Evolutionary conservation across 2,113 vertebrate species (phyloP), one percentile per base, ranked within the genome.

Genomic region (Origma solitaria): DNA sequence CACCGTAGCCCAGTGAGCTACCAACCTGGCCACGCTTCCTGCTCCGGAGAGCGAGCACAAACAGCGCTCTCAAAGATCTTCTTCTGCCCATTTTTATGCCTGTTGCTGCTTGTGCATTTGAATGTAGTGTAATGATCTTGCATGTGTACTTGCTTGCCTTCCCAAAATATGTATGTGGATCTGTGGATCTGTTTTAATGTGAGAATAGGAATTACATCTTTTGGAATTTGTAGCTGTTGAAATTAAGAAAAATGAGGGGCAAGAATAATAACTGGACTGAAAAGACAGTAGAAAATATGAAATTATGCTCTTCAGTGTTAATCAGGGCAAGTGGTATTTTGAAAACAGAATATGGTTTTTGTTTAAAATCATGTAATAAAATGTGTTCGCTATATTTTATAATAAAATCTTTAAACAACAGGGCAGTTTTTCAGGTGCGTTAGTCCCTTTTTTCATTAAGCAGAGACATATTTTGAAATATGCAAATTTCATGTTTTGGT

Each of bases 11-110:
- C 64, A 47, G 60, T 18, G 47, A 70, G 80, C 65, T 91, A 54
- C 96, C 83, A 77, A 49, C 50, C 83, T 94, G 81, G 50, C 64
- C 45, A 18, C n/a, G 42, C 68, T 92, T 96, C 89, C 93, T 94
- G 86, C 71, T 50, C 28, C 13, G 37, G 28, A 17, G 76, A 38
- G 28, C 6, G 38, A 83, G 66, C 42, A 72, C 80, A 94, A 88
- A 88, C 64, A 54, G 4, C 38, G 19, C 44, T 44, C 66, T 53
- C 42, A 92, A 94, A 80, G 40, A 88, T 77, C 83, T 45, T 30
- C 76, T 78, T 49, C 91, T 73, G 65, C 58, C 22, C 72, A 37
- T 45, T 83, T 90, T 65, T 12, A 27, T 72, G 37, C 28, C n/a
- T 65, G 19, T 37, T 62, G 40, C 22, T 69, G 23, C 24, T 64